Evolutionary conservation across 2,113 vertebrate species (phyloP).

Genomic region (Callipepla squamata): DNA sequence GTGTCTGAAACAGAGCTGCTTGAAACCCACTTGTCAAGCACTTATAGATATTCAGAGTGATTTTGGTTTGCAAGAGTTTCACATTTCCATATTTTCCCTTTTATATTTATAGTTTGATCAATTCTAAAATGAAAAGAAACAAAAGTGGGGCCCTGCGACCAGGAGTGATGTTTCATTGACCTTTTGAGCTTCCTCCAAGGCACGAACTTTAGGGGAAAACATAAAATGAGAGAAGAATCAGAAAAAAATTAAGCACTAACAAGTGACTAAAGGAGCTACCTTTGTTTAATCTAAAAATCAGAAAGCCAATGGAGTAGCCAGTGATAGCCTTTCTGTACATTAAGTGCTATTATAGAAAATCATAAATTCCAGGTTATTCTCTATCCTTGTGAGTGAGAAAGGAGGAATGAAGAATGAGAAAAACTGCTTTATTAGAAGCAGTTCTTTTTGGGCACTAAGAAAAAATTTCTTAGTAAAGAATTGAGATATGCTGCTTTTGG

Average conservation of each 20-base stretch:
- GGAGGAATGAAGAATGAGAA: background rate
- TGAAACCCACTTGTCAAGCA: background rate
- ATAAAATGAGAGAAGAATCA: background rate
- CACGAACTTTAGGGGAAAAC: background rate
- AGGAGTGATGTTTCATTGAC: background rate
- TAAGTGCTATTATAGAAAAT: background rate
- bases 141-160: background rate
- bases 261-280: background rate
- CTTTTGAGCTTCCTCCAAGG: background rate
- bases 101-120: background rate
- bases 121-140: background rate
- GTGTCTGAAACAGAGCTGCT: background rate
- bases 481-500: background rate
- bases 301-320: background rate
- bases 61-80: background rate
- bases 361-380: background rate
- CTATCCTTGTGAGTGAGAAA: background rate
- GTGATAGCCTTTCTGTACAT: background rate
- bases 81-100: background rate
- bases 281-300: background rate
- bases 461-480: background rate
- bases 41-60: background rate
- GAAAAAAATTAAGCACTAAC: background rate
- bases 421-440: background rate
- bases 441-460: background rate